Evolutionary conservation across 2,797 vertebrate genomes (phyloP).

Genomic region (Dallia pectoralis): DNA sequence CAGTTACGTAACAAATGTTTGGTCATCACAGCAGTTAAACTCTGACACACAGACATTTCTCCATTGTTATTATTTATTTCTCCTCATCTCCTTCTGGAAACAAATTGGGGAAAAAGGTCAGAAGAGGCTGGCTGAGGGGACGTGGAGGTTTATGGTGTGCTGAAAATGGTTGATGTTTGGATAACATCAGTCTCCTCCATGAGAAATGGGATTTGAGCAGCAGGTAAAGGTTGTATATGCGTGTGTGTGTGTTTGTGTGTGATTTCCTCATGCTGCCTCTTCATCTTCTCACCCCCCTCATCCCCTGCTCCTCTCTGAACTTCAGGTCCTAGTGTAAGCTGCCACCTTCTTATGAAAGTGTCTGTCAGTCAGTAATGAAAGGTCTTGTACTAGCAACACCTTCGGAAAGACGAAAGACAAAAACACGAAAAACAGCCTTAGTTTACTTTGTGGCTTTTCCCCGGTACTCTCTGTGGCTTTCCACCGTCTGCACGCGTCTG

Average conservation of each 20-base stretch:
- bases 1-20: slow-evolving; percentile 15
- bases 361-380: not conserved
- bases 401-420: not conserved
- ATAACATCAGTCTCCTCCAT: not conserved
- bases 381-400: not conserved
- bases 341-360: not conserved
- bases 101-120: too few species aligned
- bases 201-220: not conserved
- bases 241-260: not conserved
- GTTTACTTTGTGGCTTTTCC: not conserved
- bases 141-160: not conserved
- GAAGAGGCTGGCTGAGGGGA: not conserved
- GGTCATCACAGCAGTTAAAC: not conserved
- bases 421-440: not conserved
- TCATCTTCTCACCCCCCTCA: not conserved
- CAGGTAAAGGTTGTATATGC: not conserved
- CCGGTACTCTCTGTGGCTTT: not conserved
- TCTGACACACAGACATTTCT: not conserved
- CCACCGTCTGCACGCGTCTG: not conserved
- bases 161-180: not conserved
- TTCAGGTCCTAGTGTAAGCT: not conserved
- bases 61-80: too few species aligned
- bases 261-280: not conserved
- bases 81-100: too few species aligned
- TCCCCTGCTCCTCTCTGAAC: not conserved